A percentile compares a stretch with the other conserved stretches of the same genome.
Conservation (phyloP, 2,888 invertebrate genomes). For the Eugnorisma glareosa region DNA sequence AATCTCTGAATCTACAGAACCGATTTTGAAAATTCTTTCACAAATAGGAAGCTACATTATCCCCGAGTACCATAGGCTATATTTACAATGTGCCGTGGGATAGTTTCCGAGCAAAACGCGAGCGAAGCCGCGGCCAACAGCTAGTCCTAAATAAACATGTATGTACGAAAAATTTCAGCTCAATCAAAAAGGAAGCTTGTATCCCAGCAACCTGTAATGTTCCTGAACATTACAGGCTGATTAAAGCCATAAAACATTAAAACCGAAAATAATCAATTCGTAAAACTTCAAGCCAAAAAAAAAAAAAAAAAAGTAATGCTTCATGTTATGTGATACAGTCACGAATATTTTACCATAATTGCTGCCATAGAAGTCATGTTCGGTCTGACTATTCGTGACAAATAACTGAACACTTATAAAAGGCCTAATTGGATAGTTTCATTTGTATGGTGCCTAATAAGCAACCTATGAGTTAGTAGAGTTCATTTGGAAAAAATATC, state of each 20-base stretch:
- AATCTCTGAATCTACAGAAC: too few species aligned
- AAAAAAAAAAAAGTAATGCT: constrained; percentile 25
- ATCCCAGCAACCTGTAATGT: too few species aligned
- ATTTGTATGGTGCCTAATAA: constrained; percentile 59
- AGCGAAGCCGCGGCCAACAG: too few species aligned
- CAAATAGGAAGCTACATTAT: too few species aligned
- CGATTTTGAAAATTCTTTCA: too few species aligned
- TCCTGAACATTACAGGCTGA: not conserved
- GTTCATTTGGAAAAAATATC: constrained; percentile 7
- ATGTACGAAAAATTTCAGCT: not conserved
- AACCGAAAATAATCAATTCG: constrained; percentile 25
- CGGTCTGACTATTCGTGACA: constrained; percentile 60
- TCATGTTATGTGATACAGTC: constrained; percentile 58
- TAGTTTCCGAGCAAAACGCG: too few species aligned
- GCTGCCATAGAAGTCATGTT: constrained; percentile 50
- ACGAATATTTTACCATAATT: constrained; percentile 66
- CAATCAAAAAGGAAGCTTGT: not conserved
- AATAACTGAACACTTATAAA: constrained; percentile 57
- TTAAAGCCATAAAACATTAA: constrained; percentile 4
- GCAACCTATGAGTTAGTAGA: constrained; percentile 22
- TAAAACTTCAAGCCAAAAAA: constrained; percentile 30
- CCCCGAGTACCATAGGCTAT: too few species aligned
- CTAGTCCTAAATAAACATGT: not conserved
- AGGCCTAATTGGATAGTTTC: constrained; percentile 67
- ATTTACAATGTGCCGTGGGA: too few species aligned